phyloP scores from a whole-genome alignment of 2,888 invertebrate species.

The Euclidia mi region DNA sequence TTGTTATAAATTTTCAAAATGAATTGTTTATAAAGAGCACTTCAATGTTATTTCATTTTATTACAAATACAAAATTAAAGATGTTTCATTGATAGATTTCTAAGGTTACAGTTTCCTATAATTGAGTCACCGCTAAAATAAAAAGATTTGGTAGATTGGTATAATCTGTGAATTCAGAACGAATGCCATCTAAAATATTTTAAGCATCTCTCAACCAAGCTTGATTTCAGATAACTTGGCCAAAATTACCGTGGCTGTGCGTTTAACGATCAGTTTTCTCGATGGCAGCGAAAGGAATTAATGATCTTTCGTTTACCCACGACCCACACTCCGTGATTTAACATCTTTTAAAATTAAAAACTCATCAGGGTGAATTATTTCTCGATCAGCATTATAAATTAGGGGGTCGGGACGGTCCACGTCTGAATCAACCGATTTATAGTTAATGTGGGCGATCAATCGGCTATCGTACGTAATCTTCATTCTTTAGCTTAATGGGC shows the following conservation, averaged over 20 bases:
- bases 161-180: slow-evolving; percentile 8
- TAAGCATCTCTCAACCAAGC: slow-evolving; percentile 6
- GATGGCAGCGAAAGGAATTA: slow-evolving; percentile 22
- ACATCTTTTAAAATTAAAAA: slow-evolving; percentile 29
- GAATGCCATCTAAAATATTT: slow-evolving; percentile 7
- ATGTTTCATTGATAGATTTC: neutral
- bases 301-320: slow-evolving; percentile 19
- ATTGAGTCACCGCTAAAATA: no score
- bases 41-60: no score
- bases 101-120: neutral
- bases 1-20: no score
- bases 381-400: slow-evolving; percentile 25
- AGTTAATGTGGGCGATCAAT: slow-evolving; percentile 56
- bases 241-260: slow-evolving; percentile 17
- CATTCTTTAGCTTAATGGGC: slow-evolving; percentile 77
- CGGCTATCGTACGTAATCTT: slow-evolving; percentile 63
- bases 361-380: slow-evolving; percentile 27
- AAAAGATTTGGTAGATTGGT: no score
- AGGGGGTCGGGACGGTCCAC: slow-evolving; percentile 10
- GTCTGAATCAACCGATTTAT: slow-evolving; percentile 40
- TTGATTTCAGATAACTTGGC: slow-evolving; percentile 20
- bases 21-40: no score
- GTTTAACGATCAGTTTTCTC: slow-evolving; percentile 29
- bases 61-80: no score
- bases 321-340: slow-evolving; percentile 11